phyloP scores from a whole-genome alignment of 2,113 vertebrate species.

The Pterocles burchelli region DNA sequence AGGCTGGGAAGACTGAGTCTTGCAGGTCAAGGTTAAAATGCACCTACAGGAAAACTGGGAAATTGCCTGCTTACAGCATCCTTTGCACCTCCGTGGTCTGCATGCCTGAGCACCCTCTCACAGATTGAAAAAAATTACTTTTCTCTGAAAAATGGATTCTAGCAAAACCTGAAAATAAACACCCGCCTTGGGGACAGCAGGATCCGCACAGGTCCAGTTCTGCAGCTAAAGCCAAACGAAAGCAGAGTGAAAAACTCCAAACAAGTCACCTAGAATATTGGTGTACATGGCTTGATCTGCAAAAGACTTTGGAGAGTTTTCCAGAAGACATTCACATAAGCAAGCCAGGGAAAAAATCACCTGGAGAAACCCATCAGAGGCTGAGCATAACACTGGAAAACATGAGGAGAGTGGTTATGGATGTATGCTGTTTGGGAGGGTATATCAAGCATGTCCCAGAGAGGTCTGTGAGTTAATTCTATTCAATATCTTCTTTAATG shows the following conservation, averaged over 20 bases:
- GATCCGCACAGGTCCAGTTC: not conserved
- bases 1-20: not conserved
- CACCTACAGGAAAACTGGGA: not conserved
- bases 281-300: not conserved
- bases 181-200: not conserved
- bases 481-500: not conserved
- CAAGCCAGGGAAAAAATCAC: not conserved
- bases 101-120: not conserved
- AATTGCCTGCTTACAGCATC: accelerated
- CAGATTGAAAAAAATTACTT: not conserved
- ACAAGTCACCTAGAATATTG: not conserved
- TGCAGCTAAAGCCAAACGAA: not conserved
- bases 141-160: not conserved
- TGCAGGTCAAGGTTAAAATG: not conserved
- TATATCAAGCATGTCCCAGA: not conserved
- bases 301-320: not conserved
- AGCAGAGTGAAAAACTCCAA: not conserved
- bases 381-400: not conserved
- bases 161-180: not conserved
- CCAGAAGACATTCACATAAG: not conserved
- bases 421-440: not conserved
- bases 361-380: not conserved
- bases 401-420: not conserved
- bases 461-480: not conserved
- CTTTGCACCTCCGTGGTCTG: not conserved